These are phyloP conservation scores for Propithecus deckenii DNA, from an alignment of 2,797 vertebrate genomes.

Conservation along the genomic window DNA sequence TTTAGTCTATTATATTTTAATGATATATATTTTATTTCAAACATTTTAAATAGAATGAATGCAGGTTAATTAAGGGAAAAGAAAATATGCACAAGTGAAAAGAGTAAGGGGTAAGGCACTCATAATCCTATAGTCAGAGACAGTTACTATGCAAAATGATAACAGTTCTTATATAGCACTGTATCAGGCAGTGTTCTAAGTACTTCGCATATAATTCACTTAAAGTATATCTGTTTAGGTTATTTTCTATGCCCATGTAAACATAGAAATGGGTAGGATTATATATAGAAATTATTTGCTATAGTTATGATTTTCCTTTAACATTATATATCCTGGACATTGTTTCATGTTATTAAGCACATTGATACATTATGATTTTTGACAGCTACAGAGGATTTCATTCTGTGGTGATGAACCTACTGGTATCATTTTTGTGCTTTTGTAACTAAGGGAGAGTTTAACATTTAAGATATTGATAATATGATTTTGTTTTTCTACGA, in stretches of 20 bases:
- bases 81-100: not conserved
- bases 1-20: not conserved
- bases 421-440: not conserved
- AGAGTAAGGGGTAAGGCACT: not conserved
- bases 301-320: not conserved
- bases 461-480: not conserved
- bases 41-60: not conserved
- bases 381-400: not conserved
- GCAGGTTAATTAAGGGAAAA: not conserved
- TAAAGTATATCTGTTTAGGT: not conserved
- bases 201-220: not conserved
- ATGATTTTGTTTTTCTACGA: conserved; percentile 27
- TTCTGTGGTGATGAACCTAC: not conserved
- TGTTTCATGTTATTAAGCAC: not conserved
- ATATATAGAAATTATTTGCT: not conserved
- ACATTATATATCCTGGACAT: not conserved
- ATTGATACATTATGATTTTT: not conserved
- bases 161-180: not conserved
- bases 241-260: conserved; percentile 9
- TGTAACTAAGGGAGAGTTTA: conserved; percentile 15
- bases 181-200: not conserved
- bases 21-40: not conserved
- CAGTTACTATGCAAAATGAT: conserved; percentile 1
- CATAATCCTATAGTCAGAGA: conserved; percentile 1
- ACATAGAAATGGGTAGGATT: not conserved